Evolutionary conservation across 1,140 invertebrate species (phyloP).

Genomic region (Pachypeltis micranthus): DNA sequence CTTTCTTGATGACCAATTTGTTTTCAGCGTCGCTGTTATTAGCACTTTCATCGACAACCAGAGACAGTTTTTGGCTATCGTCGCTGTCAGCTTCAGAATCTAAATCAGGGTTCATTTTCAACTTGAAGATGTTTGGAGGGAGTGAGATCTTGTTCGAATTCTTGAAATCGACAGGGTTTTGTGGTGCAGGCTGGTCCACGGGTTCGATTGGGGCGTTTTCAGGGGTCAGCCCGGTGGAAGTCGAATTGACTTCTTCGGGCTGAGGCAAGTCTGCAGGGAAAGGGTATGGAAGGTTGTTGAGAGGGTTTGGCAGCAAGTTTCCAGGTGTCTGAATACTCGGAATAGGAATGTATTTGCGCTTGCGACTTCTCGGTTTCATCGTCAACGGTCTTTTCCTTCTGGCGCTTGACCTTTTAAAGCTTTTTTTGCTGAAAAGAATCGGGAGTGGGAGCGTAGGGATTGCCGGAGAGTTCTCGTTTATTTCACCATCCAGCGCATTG

Average conservation of each 20-base stretch:
- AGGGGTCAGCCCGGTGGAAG: too few relatives aligned
- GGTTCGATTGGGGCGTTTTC: too few relatives aligned
- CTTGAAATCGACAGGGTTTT: not conserved
- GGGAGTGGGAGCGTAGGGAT: too few relatives aligned
- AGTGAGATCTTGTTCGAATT: not conserved
- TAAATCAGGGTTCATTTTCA: constrained; percentile 38
- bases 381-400: not conserved
- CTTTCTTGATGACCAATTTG: constrained; percentile 11
- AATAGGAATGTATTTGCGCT: not conserved
- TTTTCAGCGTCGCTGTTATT: constrained; percentile 19
- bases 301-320: not conserved
- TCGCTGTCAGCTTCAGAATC: constrained; percentile 43
- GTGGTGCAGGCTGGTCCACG: too few relatives aligned
- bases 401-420: not conserved
- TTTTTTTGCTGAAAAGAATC: not conserved
- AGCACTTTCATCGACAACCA: constrained; percentile 31
- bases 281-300: not conserved
- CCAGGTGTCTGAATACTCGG: not conserved
- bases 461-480: too few relatives aligned
- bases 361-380: not conserved
- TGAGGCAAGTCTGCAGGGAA: too few relatives aligned
- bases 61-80: constrained; percentile 43
- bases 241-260: too few relatives aligned
- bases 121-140: constrained; percentile 35
- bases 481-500: too few relatives aligned